A percentile compares a stretch with the other conserved stretches of the same genome.
phyloP scores from a whole-genome alignment of 2,113 vertebrate species.

The Bujurquina vittata region DNA sequence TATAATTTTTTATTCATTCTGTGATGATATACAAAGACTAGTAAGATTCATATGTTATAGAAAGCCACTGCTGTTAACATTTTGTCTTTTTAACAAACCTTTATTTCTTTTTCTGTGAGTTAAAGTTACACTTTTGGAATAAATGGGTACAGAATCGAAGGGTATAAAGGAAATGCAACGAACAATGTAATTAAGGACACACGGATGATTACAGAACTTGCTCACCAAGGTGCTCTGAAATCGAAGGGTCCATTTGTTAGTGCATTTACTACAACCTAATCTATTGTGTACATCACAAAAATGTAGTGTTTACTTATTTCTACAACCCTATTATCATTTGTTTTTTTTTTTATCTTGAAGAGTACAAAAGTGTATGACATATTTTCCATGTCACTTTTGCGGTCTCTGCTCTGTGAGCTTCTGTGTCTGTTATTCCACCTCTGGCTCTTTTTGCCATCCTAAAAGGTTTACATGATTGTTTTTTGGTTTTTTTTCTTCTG shows the following conservation, averaged over 20 bases:
- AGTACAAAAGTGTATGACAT: slow-evolving; percentile 42
- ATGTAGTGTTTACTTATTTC: slow-evolving; percentile 32
- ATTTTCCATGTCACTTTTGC: slow-evolving; percentile 17
- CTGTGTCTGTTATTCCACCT: slow-evolving; percentile 34
- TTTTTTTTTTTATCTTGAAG: slow-evolving; percentile 18
- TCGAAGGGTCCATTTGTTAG: slow-evolving; percentile 44
- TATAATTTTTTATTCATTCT: slow-evolving; percentile 7
- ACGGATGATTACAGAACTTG: not conserved
- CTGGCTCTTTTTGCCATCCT: slow-evolving; percentile 10
- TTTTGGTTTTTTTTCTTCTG: not conserved
- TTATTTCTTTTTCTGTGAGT: not conserved
- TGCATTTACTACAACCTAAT: slow-evolving; percentile 12
- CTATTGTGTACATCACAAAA: slow-evolving; percentile 1
- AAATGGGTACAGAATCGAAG: slow-evolving; percentile 13
- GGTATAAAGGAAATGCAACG: slow-evolving; percentile 25
- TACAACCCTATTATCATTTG: not conserved
- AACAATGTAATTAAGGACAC: not conserved
- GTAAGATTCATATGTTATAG: not conserved
- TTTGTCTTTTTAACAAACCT: not conserved
- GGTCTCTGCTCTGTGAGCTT: slow-evolving; percentile 18
- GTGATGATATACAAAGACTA: not conserved
- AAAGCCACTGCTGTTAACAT: not conserved
- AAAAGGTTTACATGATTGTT: slow-evolving; percentile 53
- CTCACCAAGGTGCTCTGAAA: slow-evolving; percentile 56
- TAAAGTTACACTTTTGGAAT: slow-evolving; percentile 13